phyloP scores from a whole-genome alignment of 2,888 invertebrate species.

The Heteromyza rotundicornis region DNA sequence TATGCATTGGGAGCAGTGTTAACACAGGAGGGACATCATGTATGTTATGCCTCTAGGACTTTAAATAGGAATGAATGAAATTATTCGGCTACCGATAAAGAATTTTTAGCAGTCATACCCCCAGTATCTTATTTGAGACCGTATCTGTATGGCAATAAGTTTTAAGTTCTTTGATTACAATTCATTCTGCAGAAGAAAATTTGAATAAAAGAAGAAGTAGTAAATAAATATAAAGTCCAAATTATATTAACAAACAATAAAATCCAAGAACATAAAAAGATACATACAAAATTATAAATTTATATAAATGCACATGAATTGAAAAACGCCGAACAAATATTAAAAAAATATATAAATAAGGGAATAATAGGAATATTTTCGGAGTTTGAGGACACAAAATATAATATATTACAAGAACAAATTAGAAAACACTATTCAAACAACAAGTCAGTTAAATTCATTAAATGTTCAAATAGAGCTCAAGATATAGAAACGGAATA shows the following conservation, averaged over 20 bases:
- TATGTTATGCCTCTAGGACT: too few species aligned
- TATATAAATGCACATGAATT: neutral
- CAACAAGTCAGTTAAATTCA: neutral
- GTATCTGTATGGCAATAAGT: too few species aligned
- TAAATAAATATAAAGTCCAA: too few species aligned
- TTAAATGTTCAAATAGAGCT: neutral
- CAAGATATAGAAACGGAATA: neutral
- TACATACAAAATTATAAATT: neutral
- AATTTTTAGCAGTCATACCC: neutral
- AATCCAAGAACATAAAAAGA: too few species aligned
- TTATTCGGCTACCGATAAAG: neutral
- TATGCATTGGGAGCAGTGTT: constrained; percentile 1
- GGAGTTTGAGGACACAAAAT: too few species aligned
- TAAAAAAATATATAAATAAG: neutral
- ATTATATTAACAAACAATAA: too few species aligned
- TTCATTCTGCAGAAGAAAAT: too few species aligned
- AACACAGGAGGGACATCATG: constrained; percentile 3
- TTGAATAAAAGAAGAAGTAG: too few species aligned
- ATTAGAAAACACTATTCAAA: neutral
- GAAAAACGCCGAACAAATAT: too few species aligned
- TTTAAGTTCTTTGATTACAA: too few species aligned
- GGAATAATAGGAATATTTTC: neutral
- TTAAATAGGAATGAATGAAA: neutral
- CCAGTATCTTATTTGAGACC: too few species aligned
- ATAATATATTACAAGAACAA: neutral